phyloP scores from a whole-genome alignment of 1,140 invertebrate species.

The Scaptomyza graminum region DNA sequence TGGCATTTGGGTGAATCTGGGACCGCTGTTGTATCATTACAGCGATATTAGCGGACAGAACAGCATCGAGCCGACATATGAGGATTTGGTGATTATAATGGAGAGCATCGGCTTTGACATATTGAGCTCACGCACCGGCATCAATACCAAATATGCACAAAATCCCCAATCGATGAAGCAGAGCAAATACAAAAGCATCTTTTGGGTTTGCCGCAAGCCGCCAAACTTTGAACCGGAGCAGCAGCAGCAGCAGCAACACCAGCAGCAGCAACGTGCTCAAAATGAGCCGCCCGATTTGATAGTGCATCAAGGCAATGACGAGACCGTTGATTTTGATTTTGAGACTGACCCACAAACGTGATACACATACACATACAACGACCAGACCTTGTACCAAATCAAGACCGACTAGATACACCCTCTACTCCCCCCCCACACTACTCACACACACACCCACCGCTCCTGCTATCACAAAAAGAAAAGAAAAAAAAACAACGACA shows the following conservation, averaged over 20 bases:
- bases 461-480: slow-evolving; percentile 5
- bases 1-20: slow-evolving; percentile 95
- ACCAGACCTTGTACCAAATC: not conserved
- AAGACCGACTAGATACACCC: not conserved
- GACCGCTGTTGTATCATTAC: slow-evolving; percentile 97
- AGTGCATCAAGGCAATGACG: slow-evolving; percentile 36
- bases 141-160: slow-evolving; percentile 95
- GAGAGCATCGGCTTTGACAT: slow-evolving; percentile 92
- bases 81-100: slow-evolving; percentile 93
- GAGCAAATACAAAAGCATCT: slow-evolving; percentile 80
- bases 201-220: slow-evolving; percentile 80
- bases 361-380: slow-evolving; percentile 2
- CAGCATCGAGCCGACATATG: slow-evolving; percentile 97
- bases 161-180: slow-evolving; percentile 94
- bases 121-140: slow-evolving; percentile 90
- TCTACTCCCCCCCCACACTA: too few relatives aligned
- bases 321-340: slow-evolving; percentile 4
- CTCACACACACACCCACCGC: slow-evolving; percentile 16
- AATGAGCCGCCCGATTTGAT: slow-evolving; percentile 63
- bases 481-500: not conserved
- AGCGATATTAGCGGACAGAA: slow-evolving; percentile 94
- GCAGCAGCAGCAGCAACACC: slow-evolving; percentile 16
- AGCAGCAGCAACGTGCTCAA: slow-evolving; percentile 22
- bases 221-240: slow-evolving; percentile 26
- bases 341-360: slow-evolving; percentile 26